Evolutionary conservation across 2,888 invertebrate genomes (phyloP).

Genomic region (Drosophila yooni): DNA sequence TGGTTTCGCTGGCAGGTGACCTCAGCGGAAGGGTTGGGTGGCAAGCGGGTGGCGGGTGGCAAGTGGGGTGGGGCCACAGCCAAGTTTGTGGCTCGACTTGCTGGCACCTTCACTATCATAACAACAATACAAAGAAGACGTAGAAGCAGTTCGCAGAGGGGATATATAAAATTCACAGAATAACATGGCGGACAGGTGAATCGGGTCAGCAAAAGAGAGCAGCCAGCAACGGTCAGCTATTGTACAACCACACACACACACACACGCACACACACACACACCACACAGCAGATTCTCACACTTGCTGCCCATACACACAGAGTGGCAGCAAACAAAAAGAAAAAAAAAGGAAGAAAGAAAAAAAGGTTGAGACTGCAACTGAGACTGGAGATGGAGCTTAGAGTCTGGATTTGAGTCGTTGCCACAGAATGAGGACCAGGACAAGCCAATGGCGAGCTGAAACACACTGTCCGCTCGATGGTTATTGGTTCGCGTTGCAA

Average conservation of each 20-base stretch:
- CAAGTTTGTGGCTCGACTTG: slow-evolving; percentile 64
- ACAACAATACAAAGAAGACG: slow-evolving; percentile 71
- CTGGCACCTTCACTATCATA: slow-evolving; percentile 77
- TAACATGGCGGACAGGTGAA: slow-evolving; percentile 70
- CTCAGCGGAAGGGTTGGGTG: slow-evolving; percentile 24
- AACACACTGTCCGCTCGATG: slow-evolving; percentile 78
- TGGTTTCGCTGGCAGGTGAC: slow-evolving; percentile 35
- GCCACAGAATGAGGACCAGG: slow-evolving; percentile 31
- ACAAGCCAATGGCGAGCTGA: slow-evolving; percentile 81
- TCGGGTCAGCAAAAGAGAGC: slow-evolving; percentile 60
- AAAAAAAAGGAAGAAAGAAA: background rate
- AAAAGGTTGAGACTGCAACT: slow-evolving; percentile 6
- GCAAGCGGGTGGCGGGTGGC: background rate
- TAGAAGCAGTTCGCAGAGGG: slow-evolving; percentile 6
- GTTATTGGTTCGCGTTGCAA: slow-evolving; percentile 84
- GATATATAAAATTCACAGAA: slow-evolving; percentile 32
- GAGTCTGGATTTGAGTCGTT: slow-evolving; percentile 31
- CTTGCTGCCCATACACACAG: slow-evolving; percentile 5
- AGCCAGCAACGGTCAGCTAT: slow-evolving; percentile 54
- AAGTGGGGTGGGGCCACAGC: slow-evolving; percentile 27
- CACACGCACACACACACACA: slow-evolving; percentile 4
- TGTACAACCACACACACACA: slow-evolving; percentile 35
- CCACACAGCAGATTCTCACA: slow-evolving; percentile 1
- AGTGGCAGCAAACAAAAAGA: slow-evolving; percentile 3
- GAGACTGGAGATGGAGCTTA: slow-evolving; percentile 44